Conservation (phyloP, 2,888 invertebrate species). For the Thera britannica region DNA sequence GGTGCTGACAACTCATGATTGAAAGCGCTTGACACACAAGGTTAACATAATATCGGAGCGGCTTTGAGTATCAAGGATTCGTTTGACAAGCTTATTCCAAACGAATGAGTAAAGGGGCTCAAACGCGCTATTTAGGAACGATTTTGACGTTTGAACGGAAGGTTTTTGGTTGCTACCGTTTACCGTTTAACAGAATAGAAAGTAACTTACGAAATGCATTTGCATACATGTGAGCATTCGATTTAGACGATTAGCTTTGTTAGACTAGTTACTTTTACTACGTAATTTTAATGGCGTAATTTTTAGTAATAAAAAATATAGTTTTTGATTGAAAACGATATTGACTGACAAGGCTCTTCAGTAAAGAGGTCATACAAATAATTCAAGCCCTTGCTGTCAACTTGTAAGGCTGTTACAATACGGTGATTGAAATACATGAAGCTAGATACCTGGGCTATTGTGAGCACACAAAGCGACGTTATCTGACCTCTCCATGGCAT, state of each 20-base stretch:
- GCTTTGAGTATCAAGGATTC: background rate
- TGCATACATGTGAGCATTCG: too few species aligned
- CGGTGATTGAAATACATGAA: constrained; percentile 29
- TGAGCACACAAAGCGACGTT: constrained; percentile 29
- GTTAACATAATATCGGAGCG: background rate
- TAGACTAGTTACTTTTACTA: too few species aligned
- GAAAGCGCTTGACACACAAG: constrained; percentile 18
- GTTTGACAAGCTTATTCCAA: background rate
- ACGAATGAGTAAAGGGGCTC: background rate
- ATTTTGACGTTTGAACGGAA: background rate
- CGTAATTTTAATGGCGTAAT: too few species aligned
- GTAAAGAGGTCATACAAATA: constrained; percentile 15
- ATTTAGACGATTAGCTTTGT: too few species aligned
- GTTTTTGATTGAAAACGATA: too few species aligned
- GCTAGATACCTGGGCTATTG: constrained; percentile 22
- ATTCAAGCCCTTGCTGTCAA: constrained; percentile 25
- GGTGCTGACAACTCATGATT: constrained; percentile 13
- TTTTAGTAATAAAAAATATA: too few species aligned
- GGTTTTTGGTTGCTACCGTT: background rate
- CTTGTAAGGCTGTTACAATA: constrained; percentile 30
- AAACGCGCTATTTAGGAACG: background rate
- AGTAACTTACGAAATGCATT: too few species aligned
- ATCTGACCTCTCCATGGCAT: constrained; percentile 19
- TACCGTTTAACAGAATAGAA: background rate
- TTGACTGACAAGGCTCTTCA: background rate